Conservation (phyloP, 1,140 invertebrate genomes). For the Neoseiulus cucumeris region DNA sequence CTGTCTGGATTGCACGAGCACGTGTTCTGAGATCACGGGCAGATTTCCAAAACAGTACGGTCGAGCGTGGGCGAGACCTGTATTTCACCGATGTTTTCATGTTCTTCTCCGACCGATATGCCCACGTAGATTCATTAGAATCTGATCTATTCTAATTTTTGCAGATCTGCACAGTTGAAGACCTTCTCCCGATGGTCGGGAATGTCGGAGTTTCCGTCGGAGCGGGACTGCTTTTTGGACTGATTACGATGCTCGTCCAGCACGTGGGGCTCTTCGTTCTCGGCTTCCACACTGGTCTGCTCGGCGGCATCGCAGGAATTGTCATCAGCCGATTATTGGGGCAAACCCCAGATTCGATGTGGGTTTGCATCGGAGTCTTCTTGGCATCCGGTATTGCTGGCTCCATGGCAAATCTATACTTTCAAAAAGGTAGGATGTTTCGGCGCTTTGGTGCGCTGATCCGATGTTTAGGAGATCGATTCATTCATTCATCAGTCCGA, state of each 20-base stretch:
- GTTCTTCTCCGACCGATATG: too few species aligned
- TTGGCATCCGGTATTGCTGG: constrained; percentile 43
- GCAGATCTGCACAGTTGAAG: constrained; percentile 47
- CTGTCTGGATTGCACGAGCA: too few species aligned
- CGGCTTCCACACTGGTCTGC: constrained; percentile 52
- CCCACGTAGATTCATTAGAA: too few species aligned
- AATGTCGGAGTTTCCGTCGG: constrained; percentile 50
- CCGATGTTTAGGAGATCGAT: background rate
- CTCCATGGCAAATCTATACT: constrained; percentile 45
- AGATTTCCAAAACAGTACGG: too few species aligned
- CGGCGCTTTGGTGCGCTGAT: background rate
- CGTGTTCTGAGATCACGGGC: too few species aligned
- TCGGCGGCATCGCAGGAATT: constrained; percentile 39
- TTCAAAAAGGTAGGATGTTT: constrained; percentile 20
- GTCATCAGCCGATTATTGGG: constrained; percentile 27
- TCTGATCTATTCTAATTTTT: constrained; percentile 22
- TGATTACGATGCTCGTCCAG: constrained; percentile 55
- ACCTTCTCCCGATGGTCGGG: constrained; percentile 46
- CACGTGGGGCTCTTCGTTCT: constrained; percentile 62
- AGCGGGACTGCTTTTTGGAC: constrained; percentile 51
- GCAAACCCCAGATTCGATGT: constrained; percentile 35
- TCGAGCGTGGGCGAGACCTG: too few species aligned
- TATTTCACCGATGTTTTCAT: too few species aligned
- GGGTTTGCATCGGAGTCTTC: constrained; percentile 45
- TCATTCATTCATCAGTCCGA: background rate